Conservation (phyloP, 2,888 invertebrate genomes). For the Parthenolecanium corni region DNA sequence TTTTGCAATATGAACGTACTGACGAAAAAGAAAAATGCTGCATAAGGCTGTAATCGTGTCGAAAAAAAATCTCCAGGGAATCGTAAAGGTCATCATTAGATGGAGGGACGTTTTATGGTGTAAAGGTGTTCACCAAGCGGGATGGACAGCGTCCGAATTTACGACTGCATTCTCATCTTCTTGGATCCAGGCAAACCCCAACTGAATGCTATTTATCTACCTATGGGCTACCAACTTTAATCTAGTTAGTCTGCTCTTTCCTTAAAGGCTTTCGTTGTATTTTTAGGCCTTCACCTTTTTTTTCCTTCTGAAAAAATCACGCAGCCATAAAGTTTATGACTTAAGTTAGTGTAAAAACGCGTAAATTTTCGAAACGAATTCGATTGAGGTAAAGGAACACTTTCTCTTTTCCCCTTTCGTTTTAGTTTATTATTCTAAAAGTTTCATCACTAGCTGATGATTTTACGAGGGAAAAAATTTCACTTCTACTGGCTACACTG, state of each 20-base stretch:
- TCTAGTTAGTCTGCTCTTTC: constrained; percentile 18
- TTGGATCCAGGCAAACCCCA: background rate
- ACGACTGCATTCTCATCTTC: constrained; percentile 9
- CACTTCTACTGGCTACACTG: too few species aligned
- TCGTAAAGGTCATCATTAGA: constrained; percentile 22
- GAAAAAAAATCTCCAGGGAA: constrained; percentile 19
- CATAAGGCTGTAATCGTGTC: constrained; percentile 15
- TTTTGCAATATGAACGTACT: too few species aligned
- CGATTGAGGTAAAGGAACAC: too few species aligned
- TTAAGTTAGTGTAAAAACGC: background rate
- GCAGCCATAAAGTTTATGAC: constrained; percentile 25
- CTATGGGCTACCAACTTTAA: constrained; percentile 11
- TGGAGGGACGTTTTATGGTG: constrained; percentile 19
- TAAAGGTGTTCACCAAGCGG: constrained; percentile 4
- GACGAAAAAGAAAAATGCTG: constrained; percentile 11
- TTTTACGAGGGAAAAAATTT: too few species aligned
- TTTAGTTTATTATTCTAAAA: too few species aligned
- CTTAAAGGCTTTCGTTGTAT: background rate
- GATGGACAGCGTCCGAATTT: constrained; percentile 24
- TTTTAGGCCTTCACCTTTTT: background rate
- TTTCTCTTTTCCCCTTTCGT: too few species aligned
- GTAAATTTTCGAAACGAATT: background rate
- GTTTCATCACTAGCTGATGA: too few species aligned
- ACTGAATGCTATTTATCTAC: constrained; percentile 13
- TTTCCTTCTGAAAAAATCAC: constrained; percentile 16